Base-by-base conservation (phyloP, 1,140 invertebrate genomes). In the Diuraphis noxia region DNA sequence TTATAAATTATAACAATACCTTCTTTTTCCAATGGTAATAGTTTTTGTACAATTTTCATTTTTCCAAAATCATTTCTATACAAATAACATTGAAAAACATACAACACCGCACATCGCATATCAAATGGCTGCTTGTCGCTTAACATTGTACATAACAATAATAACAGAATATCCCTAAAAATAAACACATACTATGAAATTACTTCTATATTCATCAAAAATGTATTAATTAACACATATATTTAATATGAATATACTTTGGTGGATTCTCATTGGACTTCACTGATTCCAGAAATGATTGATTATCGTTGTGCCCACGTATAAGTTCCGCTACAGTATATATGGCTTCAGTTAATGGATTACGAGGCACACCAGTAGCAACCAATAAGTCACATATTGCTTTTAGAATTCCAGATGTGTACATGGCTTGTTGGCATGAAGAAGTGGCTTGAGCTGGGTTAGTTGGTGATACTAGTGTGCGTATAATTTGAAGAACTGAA, bases 141-240 rank as follows among this genome's bases (percentile, higher is more conserved):
- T 6, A 99, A 98, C 98, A 99, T 99, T 0, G 98, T 99, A 97
- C 99, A 98, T 23, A 99, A 94, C 19, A 99, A 94, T 79, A 99
- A 97, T 0, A 99, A 97, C 85, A 99, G 97, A 1, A 97, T 98
- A 2, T 99, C 97, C 86, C 96, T 96, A 92, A 56, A 94, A 94
- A 63, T 7, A 79, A 49, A 82, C 41, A 79, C 21, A 52, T 41
- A 34, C 13, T 41, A 25, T 25, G 36, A 82, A 56, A 77, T 72
- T 49, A 56, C 10, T n/a, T 25, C 46, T 81, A 23, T 4, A 41
- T 38, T 81, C 30, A n/a, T 72, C n/a, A 72, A 8, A 52, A 7
- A 40, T 87, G 5, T 34, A 43, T 23, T 36, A 34, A 49, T 25
- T 86, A 63, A 38, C 13, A 86, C 30, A 36, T 8, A 92, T 38